A percentile compares a stretch with the other conserved stretches of the same genome.
phyloP scores from a whole-genome alignment of 2,797 vertebrate species.

The Chelidonichthys spinosus region DNA sequence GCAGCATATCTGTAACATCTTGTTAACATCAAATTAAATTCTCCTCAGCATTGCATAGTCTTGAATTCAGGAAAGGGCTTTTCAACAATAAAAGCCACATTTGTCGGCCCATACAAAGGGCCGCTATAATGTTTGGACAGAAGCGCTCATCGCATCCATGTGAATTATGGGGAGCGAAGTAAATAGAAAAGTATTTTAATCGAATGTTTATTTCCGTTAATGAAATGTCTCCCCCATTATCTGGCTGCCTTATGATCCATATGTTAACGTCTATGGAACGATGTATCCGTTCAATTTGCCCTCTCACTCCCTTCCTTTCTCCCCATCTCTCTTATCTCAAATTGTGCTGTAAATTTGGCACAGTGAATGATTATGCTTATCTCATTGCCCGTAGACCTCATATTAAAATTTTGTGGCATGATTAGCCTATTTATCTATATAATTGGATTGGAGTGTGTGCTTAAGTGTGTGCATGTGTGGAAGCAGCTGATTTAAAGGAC shows the following conservation, averaged over 20 bases:
- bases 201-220: conserved; percentile 82
- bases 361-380: conserved; percentile 85
- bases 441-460: conserved; percentile 86
- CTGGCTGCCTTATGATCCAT: conserved; percentile 82
- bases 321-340: conserved; percentile 84
- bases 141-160: conserved; percentile 49
- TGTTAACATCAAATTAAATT: conserved; percentile 7
- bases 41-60: not conserved
- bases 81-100: conserved; percentile 26
- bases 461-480: conserved; percentile 63
- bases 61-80: not conserved
- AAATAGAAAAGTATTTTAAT: conserved; percentile 81
- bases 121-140: conserved; percentile 57
- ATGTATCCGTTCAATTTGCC: conserved; percentile 83
- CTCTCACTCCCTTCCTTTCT: conserved; percentile 59
- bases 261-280: conserved; percentile 84
- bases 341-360: conserved; percentile 85
- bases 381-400: conserved; percentile 81
- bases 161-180: conserved; percentile 79
- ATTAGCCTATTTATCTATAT: conserved; percentile 89
- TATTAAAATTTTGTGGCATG: conserved; percentile 87
- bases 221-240: conserved; percentile 85
- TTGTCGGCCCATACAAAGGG: conserved; percentile 52
- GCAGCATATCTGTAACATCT: not conserved
- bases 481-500: conserved; percentile 74